Evolutionary conservation across 2,113 vertebrate species (phyloP), one percentile per base, ranked within the genome.

Genomic region (Pelobates fuscus): DNA sequence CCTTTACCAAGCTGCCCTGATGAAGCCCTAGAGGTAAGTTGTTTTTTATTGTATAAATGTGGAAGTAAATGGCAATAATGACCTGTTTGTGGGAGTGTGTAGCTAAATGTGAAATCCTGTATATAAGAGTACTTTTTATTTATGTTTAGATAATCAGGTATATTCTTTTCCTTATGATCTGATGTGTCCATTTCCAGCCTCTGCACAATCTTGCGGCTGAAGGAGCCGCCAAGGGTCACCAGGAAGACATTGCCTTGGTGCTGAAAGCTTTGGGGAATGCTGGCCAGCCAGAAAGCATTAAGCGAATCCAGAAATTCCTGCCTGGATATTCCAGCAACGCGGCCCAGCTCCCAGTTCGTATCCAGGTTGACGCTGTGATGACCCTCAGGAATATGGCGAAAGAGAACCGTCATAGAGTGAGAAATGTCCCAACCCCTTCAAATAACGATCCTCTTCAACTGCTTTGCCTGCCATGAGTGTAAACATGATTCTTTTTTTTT

Each of bases 181-280:
- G 60, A 4, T 11, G 6, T 5, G 12, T 60, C 4, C 20, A 82
- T 60, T 79, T 77, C 0, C 57, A 97, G 95, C 94, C 94, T 2
- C 79, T 97, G 78, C 78, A 94, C 58, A 83, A 93, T 70, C 84
- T 94, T 70, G 91, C 90, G 30, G 57, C 37, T 7, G 89, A 93
- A 18, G 87, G 87, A 1, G 71, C 89, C 67, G 88, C 41, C 78
- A 89, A 58, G 1, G 79, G 37, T 77, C 83, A 85, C 1, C 88
- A 94, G 58, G 83, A 84, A 11, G 88, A 91, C 29, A 94, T 94
- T 83, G 69, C 90, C 60, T 72, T 93, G 1, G 82, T 84, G 67
- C 84, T 97, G 80, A 95, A 93, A 80, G 91, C 92, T 73, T 82
- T 96, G 46, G 94, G 92, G 62, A 97, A 96, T 7, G 79, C 93